phyloP scores from a whole-genome alignment of 2,113 vertebrate species.

The Bubo bubo region DNA sequence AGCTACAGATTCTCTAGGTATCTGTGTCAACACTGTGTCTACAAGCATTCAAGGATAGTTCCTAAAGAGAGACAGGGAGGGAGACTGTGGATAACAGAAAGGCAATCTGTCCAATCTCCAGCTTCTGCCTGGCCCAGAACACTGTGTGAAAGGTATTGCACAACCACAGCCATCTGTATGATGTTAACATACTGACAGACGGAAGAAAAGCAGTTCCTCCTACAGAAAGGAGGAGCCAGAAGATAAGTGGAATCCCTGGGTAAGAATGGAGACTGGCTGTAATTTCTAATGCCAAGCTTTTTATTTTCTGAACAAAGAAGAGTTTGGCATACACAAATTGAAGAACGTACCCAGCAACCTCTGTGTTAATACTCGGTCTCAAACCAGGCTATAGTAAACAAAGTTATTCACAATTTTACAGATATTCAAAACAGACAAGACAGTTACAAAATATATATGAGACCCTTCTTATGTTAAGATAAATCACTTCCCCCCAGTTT shows the following conservation, averaged over 20 bases:
- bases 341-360: neutral
- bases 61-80: neutral
- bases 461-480: neutral
- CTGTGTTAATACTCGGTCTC: neutral
- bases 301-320: neutral
- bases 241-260: neutral
- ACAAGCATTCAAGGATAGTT: neutral
- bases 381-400: neutral
- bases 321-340: neutral
- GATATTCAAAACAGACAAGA: neutral
- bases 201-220: neutral
- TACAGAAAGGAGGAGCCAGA: neutral
- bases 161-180: neutral
- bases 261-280: neutral
- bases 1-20: neutral
- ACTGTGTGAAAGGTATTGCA: neutral
- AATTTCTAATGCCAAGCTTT: neutral
- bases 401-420: neutral
- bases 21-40: neutral
- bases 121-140: neutral
- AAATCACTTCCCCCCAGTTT: neutral
- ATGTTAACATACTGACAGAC: neutral
- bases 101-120: neutral
- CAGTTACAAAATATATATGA: neutral
- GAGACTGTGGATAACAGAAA: neutral